Base-by-base conservation (phyloP, 1,140 invertebrate genomes). In the Orchestia grillus region DNA sequence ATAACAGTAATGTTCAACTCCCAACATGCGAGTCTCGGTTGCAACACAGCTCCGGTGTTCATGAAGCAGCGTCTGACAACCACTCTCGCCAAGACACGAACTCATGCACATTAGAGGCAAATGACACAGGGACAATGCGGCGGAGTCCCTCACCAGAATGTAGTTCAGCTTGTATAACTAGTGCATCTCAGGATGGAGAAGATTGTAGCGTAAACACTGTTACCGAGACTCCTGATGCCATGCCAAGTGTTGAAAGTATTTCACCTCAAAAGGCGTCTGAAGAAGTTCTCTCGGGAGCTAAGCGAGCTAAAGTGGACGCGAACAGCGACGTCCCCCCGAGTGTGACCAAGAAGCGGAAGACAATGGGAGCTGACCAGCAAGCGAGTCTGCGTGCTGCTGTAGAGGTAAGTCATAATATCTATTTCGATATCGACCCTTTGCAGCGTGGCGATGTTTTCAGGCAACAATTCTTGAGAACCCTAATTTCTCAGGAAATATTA, bases 301-400 rank as follows among this genome's bases (percentile, higher is more conserved):
- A 95, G 23, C 44, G 47, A 87, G 95, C 41, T 53, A 95, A 44
- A 16, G 57, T 43, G 44, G 62, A 87, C 41, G n/a, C 44, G 36
- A 96, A 96, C 77, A 88, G 92, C 40, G 92, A 94, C 92, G 45
- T 94, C 44, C 36, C 47, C 45, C 92, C 92, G 36, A 44, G 15
- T n/a, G 44, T 44, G 15, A 47, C 43, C 4, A 94, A 94, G 44
- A 45, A 44, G 19, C 44, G 43, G 43, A 94, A 94, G 40, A 44
- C 43, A 8, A 94, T 94, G 44, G 92, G 44, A 6, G 92, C 43
- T 47, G 92, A 44, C 11, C 43, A 94, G 11, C 92, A 94, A 45
- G 41, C 41, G 44, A 44, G 41, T n/a, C 92, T 94, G 41, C 92
- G 92, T 45, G 92, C 92, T 19, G 92, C 92, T 47, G 92, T 94